A percentile compares a stretch with the other conserved stretches of the same genome.
phyloP scores from a whole-genome alignment of 1,140 invertebrate genomes.

The Lepidurus apus region DNA sequence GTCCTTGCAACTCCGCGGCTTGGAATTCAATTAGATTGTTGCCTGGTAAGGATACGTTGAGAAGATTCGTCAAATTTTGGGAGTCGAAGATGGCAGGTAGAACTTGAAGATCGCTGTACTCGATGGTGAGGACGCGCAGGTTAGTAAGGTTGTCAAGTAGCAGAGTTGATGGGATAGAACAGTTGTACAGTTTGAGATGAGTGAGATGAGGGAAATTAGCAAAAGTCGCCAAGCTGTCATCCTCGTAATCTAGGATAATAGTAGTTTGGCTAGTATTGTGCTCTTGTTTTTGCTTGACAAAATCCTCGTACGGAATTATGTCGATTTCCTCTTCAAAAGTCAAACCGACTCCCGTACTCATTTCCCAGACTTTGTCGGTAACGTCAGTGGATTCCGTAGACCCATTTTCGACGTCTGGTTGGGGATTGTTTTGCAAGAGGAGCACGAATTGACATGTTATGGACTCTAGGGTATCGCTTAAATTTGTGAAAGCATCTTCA shows the following conservation, averaged over 20 bases:
- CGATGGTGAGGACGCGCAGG: background rate
- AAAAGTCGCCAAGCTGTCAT: background rate
- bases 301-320: constrained; percentile 10
- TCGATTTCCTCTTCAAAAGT: background rate
- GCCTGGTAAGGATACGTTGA: constrained; percentile 53
- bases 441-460: constrained; percentile 3
- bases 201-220: background rate
- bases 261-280: background rate
- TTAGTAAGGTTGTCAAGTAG: background rate
- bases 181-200: background rate
- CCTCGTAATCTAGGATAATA: background rate
- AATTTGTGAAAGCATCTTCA: background rate
- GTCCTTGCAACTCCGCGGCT: constrained; percentile 58
- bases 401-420: background rate
- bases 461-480: background rate
- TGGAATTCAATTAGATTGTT: constrained; percentile 59
- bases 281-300: background rate
- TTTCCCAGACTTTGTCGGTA: background rate
- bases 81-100: background rate
- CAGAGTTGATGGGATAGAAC: background rate
- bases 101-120: constrained; percentile 6
- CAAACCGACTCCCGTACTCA: background rate
- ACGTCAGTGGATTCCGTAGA: background rate
- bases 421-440: background rate
- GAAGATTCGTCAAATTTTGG: background rate